A percentile compares a stretch with the other conserved stretches of the same genome.
Evolutionary conservation across 2,113 vertebrate species (phyloP).

Genomic region (Halichoerus grypus): DNA sequence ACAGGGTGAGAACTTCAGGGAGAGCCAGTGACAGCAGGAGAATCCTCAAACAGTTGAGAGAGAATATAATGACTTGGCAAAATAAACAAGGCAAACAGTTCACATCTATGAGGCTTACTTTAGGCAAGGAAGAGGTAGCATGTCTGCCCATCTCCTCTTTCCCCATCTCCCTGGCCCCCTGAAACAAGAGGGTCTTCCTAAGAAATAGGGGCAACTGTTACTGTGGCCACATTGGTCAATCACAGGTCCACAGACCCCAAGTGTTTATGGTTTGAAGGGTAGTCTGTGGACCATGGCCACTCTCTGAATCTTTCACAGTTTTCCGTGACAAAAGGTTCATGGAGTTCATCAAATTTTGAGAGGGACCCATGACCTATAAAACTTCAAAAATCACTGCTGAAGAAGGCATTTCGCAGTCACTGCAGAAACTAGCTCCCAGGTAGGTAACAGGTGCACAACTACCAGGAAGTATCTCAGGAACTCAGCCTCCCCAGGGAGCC

Average conservation of each 20-base stretch:
- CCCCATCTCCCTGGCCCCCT: fast-evolving
- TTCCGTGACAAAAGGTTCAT: not conserved
- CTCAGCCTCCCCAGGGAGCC: not conserved
- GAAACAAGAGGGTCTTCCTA: not conserved
- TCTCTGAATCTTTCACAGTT: not conserved
- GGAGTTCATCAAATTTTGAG: not conserved
- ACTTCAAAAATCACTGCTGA: not conserved
- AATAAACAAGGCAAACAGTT: conserved; percentile 26
- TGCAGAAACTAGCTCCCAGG: not conserved
- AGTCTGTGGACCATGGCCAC: too few species aligned
- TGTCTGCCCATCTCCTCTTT: not conserved
- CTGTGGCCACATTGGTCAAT: not conserved
- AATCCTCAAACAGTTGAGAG: not conserved
- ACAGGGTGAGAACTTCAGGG: conserved; percentile 63
- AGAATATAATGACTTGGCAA: not conserved
- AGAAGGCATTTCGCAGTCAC: not conserved
- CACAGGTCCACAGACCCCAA: not conserved
- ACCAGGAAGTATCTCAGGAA: not conserved
- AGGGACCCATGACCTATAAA: not conserved
- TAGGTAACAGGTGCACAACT: too few species aligned
- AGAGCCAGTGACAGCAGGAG: conserved; percentile 62
- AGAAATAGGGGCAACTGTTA: not conserved
- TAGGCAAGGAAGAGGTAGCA: not conserved
- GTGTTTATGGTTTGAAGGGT: not conserved
- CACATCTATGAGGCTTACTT: not conserved